A percentile compares a stretch with the other conserved stretches of the same genome.
Conservation (phyloP, 2,888 invertebrate species). For the Troides helena region DNA sequence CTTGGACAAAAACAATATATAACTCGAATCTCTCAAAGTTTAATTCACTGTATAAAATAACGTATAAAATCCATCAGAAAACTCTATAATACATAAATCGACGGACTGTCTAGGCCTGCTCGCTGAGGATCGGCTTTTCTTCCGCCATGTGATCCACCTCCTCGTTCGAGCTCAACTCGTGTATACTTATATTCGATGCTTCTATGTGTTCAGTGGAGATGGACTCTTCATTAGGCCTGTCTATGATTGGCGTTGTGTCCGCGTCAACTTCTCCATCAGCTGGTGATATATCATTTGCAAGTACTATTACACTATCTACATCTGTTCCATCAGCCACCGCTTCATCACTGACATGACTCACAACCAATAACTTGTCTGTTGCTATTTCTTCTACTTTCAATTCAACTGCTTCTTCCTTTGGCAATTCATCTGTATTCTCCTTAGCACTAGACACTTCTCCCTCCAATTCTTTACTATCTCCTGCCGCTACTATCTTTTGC, state of each 20-base stretch:
- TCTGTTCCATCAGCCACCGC: conserved; percentile 36
- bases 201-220: conserved; percentile 17
- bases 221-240: conserved; percentile 13
- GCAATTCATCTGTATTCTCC: conserved; percentile 28
- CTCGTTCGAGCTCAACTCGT: conserved; percentile 8
- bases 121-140: conserved; percentile 44
- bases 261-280: conserved; percentile 10
- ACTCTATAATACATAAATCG: conserved; percentile 19
- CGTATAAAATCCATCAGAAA: conserved; percentile 35
- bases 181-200: not conserved
- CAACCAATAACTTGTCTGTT: too few species aligned
- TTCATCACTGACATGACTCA: too few species aligned
- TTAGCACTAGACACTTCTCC: conserved; percentile 26
- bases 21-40: conserved; percentile 10
- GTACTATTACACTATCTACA: not conserved
- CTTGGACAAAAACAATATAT: conserved; percentile 1
- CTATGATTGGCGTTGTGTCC: conserved; percentile 41
- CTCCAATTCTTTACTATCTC: conserved; percentile 39
- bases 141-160: conserved; percentile 34
- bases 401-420: not conserved
- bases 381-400: not conserved
- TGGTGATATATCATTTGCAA: conserved; percentile 39
- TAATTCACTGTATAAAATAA: conserved; percentile 30
- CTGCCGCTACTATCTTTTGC: conserved; percentile 43
- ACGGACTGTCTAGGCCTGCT: conserved; percentile 36